Conservation (phyloP, 2,797 vertebrate genomes). For the Anas georgica region DNA sequence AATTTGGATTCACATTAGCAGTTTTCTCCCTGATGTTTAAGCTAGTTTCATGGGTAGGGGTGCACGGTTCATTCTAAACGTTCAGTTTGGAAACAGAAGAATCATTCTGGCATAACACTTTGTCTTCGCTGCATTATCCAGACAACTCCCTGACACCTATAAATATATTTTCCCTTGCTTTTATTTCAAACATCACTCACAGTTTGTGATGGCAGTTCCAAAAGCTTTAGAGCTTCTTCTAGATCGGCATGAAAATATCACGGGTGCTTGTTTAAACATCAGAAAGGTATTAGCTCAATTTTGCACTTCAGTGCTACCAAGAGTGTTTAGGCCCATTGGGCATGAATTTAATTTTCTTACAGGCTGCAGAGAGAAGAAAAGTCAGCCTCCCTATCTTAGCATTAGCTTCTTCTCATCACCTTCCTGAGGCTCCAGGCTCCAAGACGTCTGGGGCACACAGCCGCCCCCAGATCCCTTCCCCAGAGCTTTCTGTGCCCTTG, state of each 20-base stretch:
- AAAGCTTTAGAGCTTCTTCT: neutral
- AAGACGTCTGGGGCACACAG: neutral
- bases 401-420: neutral
- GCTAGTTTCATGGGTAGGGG: neutral
- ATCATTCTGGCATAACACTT: neutral
- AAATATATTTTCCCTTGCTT: neutral
- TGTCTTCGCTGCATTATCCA: neutral
- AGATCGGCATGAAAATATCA: conserved; percentile 15
- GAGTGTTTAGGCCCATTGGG: conserved; percentile 58
- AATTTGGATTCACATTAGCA: neutral
- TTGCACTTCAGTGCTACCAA: conserved; percentile 61
- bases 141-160: neutral
- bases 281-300: conserved; percentile 63
- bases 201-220: neutral
- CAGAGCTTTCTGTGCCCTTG: neutral
- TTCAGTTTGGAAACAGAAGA: neutral
- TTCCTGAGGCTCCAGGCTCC: neutral
- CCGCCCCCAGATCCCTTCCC: neutral
- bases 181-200: neutral
- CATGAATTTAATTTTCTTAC: conserved; percentile 70
- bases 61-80: neutral
- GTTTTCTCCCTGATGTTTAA: neutral
- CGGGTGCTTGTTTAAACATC: conserved; percentile 58
- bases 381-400: neutral
- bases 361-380: conserved; percentile 41